Conservation (phyloP, 2,888 invertebrate species). For the Nomada ruficornis region DNA sequence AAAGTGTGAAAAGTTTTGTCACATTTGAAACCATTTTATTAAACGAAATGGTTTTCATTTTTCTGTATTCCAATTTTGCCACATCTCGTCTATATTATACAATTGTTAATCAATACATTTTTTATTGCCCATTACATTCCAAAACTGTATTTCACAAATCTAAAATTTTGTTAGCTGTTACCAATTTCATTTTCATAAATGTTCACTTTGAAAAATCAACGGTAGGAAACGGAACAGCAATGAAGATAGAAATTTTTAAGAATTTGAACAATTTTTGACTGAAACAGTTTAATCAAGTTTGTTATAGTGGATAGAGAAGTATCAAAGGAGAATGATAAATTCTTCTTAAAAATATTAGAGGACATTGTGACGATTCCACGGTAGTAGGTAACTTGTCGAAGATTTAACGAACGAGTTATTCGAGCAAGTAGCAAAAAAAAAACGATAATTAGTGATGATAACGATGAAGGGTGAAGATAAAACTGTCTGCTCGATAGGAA, state of each 20-base stretch:
- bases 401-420: slow-evolving; percentile 11
- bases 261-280: not conserved
- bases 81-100: not conserved
- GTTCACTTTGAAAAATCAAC: not conserved
- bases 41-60: not conserved
- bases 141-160: not conserved
- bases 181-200: no score
- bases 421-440: slow-evolving; percentile 24
- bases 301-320: not conserved
- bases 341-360: not conserved
- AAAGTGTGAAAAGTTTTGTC: not conserved
- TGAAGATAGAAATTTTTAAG: not conserved
- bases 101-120: not conserved
- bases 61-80: not conserved
- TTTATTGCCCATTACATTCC: not conserved
- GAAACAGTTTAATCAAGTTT: not conserved
- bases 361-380: not conserved
- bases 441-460: slow-evolving; percentile 52
- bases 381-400: slow-evolving; percentile 17
- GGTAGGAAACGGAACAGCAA: not conserved
- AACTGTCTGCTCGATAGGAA: slow-evolving; percentile 44
- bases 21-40: no score
- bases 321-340: not conserved
- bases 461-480: slow-evolving; percentile 50
- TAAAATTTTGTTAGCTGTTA: no score